Conservation (phyloP, 2,888 invertebrate genomes). For the Metacarcinus magister region DNA sequence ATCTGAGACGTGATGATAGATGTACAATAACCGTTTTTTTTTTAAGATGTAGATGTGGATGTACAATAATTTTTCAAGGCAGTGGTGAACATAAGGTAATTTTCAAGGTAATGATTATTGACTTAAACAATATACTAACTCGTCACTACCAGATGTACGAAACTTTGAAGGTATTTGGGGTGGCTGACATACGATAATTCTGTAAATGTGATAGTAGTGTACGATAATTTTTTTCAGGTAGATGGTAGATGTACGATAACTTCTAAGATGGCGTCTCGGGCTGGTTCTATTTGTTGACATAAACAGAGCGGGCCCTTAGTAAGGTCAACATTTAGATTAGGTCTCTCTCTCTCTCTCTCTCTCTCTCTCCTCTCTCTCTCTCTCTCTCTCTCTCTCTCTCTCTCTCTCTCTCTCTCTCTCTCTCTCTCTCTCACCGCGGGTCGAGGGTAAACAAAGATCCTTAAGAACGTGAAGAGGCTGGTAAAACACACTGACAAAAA, state of each 20-base stretch:
- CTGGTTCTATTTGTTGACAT: slow-evolving; percentile 18
- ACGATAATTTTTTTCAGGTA: background rate
- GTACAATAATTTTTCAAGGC: too few relatives aligned
- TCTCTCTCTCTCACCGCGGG: background rate
- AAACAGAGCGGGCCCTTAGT: slow-evolving; percentile 1
- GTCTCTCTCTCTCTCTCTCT: background rate
- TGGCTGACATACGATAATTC: too few relatives aligned
- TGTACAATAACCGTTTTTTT: too few relatives aligned
- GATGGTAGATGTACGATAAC: background rate
- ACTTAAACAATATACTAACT: too few relatives aligned
- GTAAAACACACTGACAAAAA: background rate
- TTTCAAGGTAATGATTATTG: too few relatives aligned
- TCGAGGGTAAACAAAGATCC: background rate
- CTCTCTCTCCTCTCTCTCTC: background rate
- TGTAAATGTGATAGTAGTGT: background rate
- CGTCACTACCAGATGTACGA: too few relatives aligned
- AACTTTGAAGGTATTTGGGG: background rate
- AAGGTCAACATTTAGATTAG: slow-evolving; percentile 41
- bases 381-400: slow-evolving; percentile 39
- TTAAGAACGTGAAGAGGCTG: background rate
- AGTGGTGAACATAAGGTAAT: too few relatives aligned
- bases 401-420: slow-evolving; percentile 38
- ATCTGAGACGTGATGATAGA: too few relatives aligned
- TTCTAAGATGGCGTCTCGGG: background rate
- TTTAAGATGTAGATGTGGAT: too few relatives aligned